Evolutionary conservation across 2,888 invertebrate genomes (phyloP).

Genomic region (Rotaria socialis): DNA sequence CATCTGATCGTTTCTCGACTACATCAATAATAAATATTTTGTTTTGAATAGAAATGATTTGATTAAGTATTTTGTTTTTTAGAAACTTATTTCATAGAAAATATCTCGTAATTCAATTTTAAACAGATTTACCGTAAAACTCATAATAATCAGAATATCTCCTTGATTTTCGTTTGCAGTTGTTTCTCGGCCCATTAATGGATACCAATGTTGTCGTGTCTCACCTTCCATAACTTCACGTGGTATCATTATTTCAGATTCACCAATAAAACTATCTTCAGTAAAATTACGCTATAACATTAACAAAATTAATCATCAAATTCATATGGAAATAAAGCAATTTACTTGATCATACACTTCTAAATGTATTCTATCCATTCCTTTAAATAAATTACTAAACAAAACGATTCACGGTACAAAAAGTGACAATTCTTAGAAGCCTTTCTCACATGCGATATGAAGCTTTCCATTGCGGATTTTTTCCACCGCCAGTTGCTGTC

Average conservation of each 20-base stretch:
- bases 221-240: conserved; percentile 5
- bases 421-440: conserved; percentile 51
- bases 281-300: conserved; percentile 19
- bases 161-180: conserved; percentile 16
- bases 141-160: conserved; percentile 21
- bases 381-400: conserved; percentile 75
- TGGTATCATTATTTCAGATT: not conserved
- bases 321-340: not conserved
- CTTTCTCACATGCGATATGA: conserved; percentile 87
- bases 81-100: too few relatives aligned
- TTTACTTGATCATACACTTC: conserved; percentile 85
- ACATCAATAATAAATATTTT: not conserved
- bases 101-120: not conserved
- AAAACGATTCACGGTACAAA: conserved; percentile 41
- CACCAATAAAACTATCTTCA: conserved; percentile 32
- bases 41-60: not conserved
- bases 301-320: not conserved
- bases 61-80: too few relatives aligned
- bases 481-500: conserved; percentile 86
- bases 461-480: conserved; percentile 77
- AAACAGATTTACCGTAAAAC: not conserved
- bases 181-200: not conserved
- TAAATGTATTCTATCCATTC: conserved; percentile 79
- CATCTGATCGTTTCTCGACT: not conserved
- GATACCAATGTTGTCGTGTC: conserved; percentile 16